These are phyloP conservation scores for Bombus polaris DNA, from an alignment of 1,140 invertebrate species.

Conservation along the genomic window DNA sequence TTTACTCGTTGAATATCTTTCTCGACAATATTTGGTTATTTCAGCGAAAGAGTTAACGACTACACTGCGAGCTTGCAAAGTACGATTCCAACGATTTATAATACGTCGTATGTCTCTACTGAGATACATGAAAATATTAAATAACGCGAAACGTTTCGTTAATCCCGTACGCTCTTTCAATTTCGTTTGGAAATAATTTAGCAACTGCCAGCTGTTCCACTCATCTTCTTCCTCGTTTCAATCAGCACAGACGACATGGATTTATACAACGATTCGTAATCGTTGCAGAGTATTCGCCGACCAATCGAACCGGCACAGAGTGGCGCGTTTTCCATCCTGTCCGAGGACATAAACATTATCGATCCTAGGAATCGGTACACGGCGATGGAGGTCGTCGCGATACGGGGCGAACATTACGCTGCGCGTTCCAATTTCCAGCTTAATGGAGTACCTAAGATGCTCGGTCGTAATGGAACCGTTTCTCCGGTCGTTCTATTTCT, in stretches of 20 bases:
- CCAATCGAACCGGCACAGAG: not conserved
- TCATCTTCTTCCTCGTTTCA: too few species aligned
- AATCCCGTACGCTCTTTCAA: not conserved
- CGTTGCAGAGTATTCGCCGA: too few species aligned
- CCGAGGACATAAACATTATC: slow-evolving; percentile 53
- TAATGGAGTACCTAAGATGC: slow-evolving; percentile 63
- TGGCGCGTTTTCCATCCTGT: not conserved
- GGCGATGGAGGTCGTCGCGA: slow-evolving; percentile 41
- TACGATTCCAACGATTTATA: too few species aligned
- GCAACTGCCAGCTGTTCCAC: not conserved
- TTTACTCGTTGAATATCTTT: too few species aligned
- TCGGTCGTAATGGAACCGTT: slow-evolving; percentile 56
- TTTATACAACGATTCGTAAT: not conserved
- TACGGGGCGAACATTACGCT: slow-evolving; percentile 48
- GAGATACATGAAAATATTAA: not conserved
- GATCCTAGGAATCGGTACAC: slow-evolving; percentile 46
- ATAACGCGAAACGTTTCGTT: not conserved
- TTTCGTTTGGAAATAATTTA: not conserved
- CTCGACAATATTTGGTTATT: too few species aligned
- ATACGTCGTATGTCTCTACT: too few species aligned
- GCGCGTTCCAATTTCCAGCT: slow-evolving; percentile 61
- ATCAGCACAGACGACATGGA: not conserved
- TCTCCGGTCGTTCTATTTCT: not conserved
- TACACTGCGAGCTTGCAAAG: too few species aligned
- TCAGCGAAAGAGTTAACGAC: too few species aligned